A percentile compares a stretch with the other conserved stretches of the same genome.
Evolutionary conservation across 2,113 vertebrate species (phyloP).

Genomic region (Astur gentilis): DNA sequence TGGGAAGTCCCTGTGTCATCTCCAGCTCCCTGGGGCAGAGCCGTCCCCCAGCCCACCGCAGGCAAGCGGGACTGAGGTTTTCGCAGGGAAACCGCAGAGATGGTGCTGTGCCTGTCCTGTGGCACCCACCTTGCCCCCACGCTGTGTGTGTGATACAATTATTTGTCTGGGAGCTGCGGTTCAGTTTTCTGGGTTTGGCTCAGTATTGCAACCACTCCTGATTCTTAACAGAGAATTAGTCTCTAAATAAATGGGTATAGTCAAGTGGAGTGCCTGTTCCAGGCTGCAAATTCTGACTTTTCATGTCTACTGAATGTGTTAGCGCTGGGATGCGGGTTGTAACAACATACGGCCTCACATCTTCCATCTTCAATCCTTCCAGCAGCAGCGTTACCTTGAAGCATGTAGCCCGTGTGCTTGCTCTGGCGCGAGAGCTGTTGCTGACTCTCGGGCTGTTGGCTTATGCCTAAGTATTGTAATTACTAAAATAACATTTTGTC

Average conservation of each 20-base stretch:
- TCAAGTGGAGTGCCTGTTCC: background rate
- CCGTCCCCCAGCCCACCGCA: background rate
- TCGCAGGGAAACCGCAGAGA: background rate
- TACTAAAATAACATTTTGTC: constrained; percentile 8
- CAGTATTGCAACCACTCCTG: background rate
- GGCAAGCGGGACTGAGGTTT: background rate
- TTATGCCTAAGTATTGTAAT: background rate
- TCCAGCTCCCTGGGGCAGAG: background rate
- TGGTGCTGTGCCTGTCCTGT: background rate
- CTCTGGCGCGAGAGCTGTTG: background rate
- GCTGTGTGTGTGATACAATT: too few species aligned
- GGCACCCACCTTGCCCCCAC: background rate
- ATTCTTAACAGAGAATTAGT: background rate
- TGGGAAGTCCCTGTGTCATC: background rate
- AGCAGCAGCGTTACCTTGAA: background rate
- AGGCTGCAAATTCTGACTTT: constrained; percentile 1
- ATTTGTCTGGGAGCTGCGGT: background rate
- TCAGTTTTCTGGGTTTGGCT: background rate
- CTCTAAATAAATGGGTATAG: background rate
- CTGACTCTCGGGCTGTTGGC: background rate
- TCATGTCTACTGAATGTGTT: background rate
- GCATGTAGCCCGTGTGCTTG: background rate
- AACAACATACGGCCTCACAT: background rate
- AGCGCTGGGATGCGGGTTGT: background rate
- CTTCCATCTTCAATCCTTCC: background rate